These are phyloP conservation scores for Drosophila sechellia DNA, from an alignment of 1,140 invertebrate genomes.

Conservation along the genomic window DNA sequence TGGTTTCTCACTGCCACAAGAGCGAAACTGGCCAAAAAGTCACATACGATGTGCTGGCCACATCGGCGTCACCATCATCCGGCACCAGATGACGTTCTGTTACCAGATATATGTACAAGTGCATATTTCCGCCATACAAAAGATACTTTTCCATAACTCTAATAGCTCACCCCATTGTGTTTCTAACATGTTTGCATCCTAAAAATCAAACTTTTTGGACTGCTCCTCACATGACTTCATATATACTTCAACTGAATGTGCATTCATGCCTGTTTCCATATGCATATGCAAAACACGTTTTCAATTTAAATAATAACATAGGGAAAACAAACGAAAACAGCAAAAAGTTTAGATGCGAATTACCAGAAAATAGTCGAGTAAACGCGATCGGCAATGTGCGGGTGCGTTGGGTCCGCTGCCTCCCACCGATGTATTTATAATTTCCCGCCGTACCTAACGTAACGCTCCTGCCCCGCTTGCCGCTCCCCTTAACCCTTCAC, in stretches of 20 bases:
- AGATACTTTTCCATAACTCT: background rate
- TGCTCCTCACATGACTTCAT: background rate
- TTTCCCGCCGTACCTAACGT: constrained; percentile 3
- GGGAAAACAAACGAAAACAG: constrained; percentile 15
- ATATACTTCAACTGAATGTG: constrained; percentile 24
- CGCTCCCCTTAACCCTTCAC: background rate
- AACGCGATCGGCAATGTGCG: constrained; percentile 17
- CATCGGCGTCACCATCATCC: constrained; percentile 15
- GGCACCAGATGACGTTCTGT: constrained; percentile 16
- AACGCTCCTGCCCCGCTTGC: background rate
- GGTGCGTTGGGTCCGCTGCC: constrained; percentile 39
- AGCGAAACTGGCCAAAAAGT: constrained; percentile 63
- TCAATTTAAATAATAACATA: constrained; percentile 60
- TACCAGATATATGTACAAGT: constrained; percentile 21
- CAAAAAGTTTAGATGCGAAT: constrained; percentile 23
- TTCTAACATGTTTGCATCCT: background rate
- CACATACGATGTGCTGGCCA: constrained; percentile 57
- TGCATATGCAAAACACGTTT: constrained; percentile 73
- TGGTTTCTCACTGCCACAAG: constrained; percentile 56
- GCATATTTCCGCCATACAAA: constrained; percentile 18
- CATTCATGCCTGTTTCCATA: constrained; percentile 51
- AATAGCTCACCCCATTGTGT: too few relatives aligned
- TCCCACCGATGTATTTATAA: constrained; percentile 23
- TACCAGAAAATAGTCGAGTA: background rate
- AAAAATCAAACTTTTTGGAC: background rate